phyloP scores from a whole-genome alignment of 2,888 invertebrate genomes.

The Kryphioiulus occultus region DNA sequence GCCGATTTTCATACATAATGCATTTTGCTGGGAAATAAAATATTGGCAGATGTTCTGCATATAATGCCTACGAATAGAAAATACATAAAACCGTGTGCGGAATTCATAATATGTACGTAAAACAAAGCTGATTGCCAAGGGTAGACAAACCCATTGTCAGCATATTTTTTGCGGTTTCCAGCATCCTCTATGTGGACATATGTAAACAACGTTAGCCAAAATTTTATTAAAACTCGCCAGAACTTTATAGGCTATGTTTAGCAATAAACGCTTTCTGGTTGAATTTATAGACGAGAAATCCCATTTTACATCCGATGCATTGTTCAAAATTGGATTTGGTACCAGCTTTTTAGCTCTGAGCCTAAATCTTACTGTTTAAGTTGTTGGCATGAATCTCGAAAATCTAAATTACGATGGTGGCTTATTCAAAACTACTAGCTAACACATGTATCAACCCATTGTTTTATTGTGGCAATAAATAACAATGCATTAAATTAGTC shows the following conservation, averaged over 20 bases:
- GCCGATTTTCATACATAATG: constrained; percentile 2
- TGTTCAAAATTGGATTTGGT: constrained; percentile 26
- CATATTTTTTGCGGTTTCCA: background rate
- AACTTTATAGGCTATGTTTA: constrained; percentile 1
- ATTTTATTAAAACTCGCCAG: constrained; percentile 31
- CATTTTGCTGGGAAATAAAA: background rate
- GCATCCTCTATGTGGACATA: background rate
- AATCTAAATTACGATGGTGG: background rate
- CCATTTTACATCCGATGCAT: constrained; percentile 21
- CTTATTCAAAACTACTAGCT: background rate
- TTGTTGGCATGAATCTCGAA: background rate
- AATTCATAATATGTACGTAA: constrained; percentile 28
- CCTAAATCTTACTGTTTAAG: background rate
- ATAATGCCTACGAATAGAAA: background rate
- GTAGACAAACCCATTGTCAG: constrained; percentile 26
- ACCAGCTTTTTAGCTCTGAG: background rate
- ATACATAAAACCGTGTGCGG: background rate
- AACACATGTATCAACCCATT: background rate
- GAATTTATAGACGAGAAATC: constrained; percentile 1
- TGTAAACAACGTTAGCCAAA: constrained; percentile 6
- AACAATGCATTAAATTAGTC: background rate
- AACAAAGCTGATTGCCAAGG: background rate
- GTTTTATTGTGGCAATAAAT: background rate
- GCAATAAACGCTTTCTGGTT: background rate
- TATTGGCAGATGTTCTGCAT: constrained; percentile 35